phyloP scores from a whole-genome alignment of 2,888 invertebrate genomes.

The Drosophila bunnanda region DNA sequence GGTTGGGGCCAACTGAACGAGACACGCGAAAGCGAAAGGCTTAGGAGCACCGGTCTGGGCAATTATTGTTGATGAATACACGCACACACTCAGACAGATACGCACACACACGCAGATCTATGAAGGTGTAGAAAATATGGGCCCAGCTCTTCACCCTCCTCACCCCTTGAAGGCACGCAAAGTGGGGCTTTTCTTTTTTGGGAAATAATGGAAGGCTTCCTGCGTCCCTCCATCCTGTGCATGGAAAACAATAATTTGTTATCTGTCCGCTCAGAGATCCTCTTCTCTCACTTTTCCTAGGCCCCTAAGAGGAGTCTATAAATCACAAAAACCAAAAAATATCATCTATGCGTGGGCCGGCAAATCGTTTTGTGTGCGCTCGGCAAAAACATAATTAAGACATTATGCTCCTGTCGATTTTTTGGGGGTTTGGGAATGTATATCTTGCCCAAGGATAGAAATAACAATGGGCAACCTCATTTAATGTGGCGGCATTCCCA shows the following conservation, averaged over 20 bases:
- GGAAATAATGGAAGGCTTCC: slow-evolving; percentile 27
- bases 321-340: slow-evolving; percentile 47
- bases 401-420: slow-evolving; percentile 36
- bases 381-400: slow-evolving; percentile 62
- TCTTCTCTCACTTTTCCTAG: slow-evolving; percentile 12
- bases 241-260: slow-evolving; percentile 48
- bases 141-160: neutral
- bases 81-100: slow-evolving; percentile 18
- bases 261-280: slow-evolving; percentile 40
- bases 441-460: slow-evolving; percentile 23
- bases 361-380: slow-evolving; percentile 35
- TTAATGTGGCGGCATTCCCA: slow-evolving; percentile 38
- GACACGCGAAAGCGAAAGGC: slow-evolving; percentile 55
- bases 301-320: slow-evolving; percentile 43
- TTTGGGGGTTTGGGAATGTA: slow-evolving; percentile 1
- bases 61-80: slow-evolving; percentile 75
- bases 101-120: slow-evolving; percentile 13
- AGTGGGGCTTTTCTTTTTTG: slow-evolving; percentile 45
- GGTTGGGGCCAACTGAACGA: slow-evolving; percentile 34
- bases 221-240: slow-evolving; percentile 31
- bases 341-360: slow-evolving; percentile 43
- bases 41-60: slow-evolving; percentile 55
- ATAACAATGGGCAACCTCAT: slow-evolving; percentile 28
- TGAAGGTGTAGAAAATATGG: slow-evolving; percentile 28
- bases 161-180: slow-evolving; percentile 26